Base-by-base conservation (phyloP, 2,888 invertebrate genomes). In the Antheraea yamamai region DNA sequence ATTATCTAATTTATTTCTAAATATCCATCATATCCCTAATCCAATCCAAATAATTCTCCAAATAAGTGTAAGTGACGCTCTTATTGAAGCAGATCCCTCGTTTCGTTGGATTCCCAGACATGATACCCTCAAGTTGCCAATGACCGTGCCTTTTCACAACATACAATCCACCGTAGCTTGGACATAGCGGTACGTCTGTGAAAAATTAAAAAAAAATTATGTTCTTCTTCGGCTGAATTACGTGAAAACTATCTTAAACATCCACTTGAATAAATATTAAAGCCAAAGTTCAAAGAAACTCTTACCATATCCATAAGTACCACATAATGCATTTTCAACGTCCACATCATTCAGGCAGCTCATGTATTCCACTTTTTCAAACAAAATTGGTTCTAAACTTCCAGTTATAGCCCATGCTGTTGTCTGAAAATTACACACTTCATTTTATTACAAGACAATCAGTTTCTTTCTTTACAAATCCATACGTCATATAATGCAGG, bases 81-180 rank as follows among this genome's bases (percentile, higher is more conserved):
- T 88, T 90, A n/a, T 84, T 81, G 75, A 89, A 83, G 74, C 94
- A 94, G 0, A 90, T 74, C 0, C 89, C 88, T 16, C 85, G 76
- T 6, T 86, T 81, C 0, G 81, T 80, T 0, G 90, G 87, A 71
- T 89, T 87, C 0, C 87, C 92, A 1, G 85, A 84, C 55, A 89
- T 84, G 12, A 94, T 83, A 0, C 92, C 94, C 14, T 81, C 81
- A 0, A 94, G 82, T 47, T 84, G 85, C 91, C 92, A 91, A 0
- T 79, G 77, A 30, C 81, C 77, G 0, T 55, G n/a, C 1, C 82
- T 80, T 58, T 83, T 86, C 0, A 84, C 79, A 0, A 85, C 88
- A 78, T 85, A 88, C 0, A 92, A 58, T 4, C 93, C 93, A 0
- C 94, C 94, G 75, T 89, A 91, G 77, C 91, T 94, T 0, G 94